Base-by-base conservation (phyloP, 2,888 invertebrate species). In the Scaptomyza flava region DNA sequence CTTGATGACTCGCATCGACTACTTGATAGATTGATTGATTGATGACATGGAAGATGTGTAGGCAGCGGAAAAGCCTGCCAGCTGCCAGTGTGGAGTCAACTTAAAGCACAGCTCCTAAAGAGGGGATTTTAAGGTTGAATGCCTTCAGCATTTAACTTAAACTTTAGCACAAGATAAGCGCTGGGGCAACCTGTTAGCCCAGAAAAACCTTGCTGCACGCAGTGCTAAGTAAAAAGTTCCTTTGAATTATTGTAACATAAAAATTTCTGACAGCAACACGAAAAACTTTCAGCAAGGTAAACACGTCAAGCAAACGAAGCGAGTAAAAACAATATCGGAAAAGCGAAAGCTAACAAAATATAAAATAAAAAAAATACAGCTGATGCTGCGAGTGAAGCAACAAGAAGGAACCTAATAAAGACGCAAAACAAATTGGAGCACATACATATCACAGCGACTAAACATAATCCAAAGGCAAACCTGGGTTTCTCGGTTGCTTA, bases 401-500 rank as follows among this genome's bases (percentile, higher is more conserved):
- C 42, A 20, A 23, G 43, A 52, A 61, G 66, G 42, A 67, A 77
- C 68, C 77, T 79, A 81, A 87, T 82, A 87, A 83, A 83, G 82
- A 72, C 58, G 57, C 63, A 81, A 17, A 85, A 87, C 85, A 85
- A 83, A 83, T 83, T 84, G 82, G 65, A 53, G 85, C 86, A 87
- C 85, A 82, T 87, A 84, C 77, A 83, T 87, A 85, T 83, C 60
- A 47, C 45, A 33, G 61, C 59, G 71, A 42, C 57, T 68, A 53
- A 64, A 79, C 65, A 74, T 83, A 81, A 81, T 86, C 87, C 81
- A 38, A 50, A 57, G 58, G 64, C 48, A 53, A 62, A 66, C 59
- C 51, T 8, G 67, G 47, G 63, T 56, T 17, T 23, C 54, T 23
- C 41, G n/a, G 60, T 30, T 54, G 54, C 50, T 72, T 79, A 83